These are phyloP conservation scores for Redunca redunca DNA, from an alignment of 2,113 vertebrate genomes.

Conservation along the genomic window DNA sequence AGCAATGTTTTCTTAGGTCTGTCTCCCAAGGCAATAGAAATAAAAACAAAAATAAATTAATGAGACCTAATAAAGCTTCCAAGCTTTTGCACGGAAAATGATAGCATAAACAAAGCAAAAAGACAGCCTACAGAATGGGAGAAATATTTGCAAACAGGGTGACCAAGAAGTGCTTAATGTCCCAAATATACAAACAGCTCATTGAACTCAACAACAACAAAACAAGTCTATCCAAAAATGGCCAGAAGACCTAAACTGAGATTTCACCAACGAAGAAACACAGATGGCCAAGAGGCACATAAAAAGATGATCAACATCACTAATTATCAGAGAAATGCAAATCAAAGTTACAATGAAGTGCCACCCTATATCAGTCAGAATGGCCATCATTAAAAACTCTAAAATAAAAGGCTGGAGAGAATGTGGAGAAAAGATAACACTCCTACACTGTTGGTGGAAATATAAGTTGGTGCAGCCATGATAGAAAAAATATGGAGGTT, in stretches of 20 bases:
- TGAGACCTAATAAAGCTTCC: background rate
- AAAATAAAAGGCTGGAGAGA: background rate
- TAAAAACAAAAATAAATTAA: background rate
- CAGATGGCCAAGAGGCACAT: background rate
- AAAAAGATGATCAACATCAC: background rate
- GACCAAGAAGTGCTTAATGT: background rate
- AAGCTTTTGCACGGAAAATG: background rate
- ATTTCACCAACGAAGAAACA: background rate
- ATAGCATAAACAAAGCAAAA: background rate
- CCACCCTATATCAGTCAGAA: background rate
- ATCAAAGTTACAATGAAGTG: background rate
- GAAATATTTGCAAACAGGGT: background rate
- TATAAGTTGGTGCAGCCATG: background rate
- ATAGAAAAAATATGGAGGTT: background rate
- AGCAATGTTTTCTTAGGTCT: background rate
- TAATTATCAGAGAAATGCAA: background rate
- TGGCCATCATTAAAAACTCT: background rate
- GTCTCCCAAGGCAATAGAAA: background rate
- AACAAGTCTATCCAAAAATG: background rate
- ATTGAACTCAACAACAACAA: background rate
- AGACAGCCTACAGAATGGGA: background rate
- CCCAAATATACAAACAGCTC: background rate
- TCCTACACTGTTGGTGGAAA: background rate
- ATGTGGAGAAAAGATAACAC: background rate
- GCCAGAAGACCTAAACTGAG: background rate